Evolutionary conservation across 2,888 invertebrate species (phyloP).

Genomic region (Amphipyra berbera): DNA sequence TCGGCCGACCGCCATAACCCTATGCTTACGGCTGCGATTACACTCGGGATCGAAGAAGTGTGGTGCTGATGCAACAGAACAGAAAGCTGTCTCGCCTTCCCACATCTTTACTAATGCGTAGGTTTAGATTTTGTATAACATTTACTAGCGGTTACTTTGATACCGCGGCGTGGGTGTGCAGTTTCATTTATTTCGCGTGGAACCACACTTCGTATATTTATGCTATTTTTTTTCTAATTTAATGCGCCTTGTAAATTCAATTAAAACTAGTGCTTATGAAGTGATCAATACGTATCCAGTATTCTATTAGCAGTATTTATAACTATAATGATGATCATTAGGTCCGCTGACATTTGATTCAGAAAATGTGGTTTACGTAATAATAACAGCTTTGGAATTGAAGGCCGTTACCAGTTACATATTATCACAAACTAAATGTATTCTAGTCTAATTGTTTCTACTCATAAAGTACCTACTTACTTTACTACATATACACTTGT

Average conservation of each 20-base stretch:
- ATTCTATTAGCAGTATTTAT: background rate
- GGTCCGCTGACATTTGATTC: slow-evolving; percentile 8
- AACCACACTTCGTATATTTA: background rate
- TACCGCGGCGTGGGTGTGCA: slow-evolving; percentile 23
- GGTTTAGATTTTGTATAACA: slow-evolving; percentile 28
- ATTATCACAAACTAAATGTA: slow-evolving; percentile 6
- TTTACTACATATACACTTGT: background rate
- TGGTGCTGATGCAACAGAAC: slow-evolving; percentile 58
- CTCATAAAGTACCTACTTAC: background rate
- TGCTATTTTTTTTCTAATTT: slow-evolving; percentile 2
- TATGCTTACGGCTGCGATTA: slow-evolving; percentile 60
- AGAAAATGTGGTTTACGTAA: slow-evolving; percentile 2
- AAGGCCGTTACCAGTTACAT: slow-evolving; percentile 11
- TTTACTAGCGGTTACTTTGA: slow-evolving; percentile 33
- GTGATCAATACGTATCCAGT: background rate
- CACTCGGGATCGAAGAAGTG: slow-evolving; percentile 54
- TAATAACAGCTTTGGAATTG: slow-evolving; percentile 11
- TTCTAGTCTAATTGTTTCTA: slow-evolving; percentile 8
- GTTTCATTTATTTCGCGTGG: slow-evolving; percentile 21
- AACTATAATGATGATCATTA: background rate
- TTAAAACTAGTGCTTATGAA: background rate
- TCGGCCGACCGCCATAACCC: slow-evolving; percentile 63
- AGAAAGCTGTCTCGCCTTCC: slow-evolving; percentile 48
- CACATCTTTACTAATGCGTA: slow-evolving; percentile 49
- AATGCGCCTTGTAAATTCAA: background rate